Percentiles rank a stretch among this genome's conserved stretches.
These are phyloP conservation scores for Cotesia glomerata DNA, from an alignment of 1,140 invertebrate species.

Conservation along the genomic window DNA sequence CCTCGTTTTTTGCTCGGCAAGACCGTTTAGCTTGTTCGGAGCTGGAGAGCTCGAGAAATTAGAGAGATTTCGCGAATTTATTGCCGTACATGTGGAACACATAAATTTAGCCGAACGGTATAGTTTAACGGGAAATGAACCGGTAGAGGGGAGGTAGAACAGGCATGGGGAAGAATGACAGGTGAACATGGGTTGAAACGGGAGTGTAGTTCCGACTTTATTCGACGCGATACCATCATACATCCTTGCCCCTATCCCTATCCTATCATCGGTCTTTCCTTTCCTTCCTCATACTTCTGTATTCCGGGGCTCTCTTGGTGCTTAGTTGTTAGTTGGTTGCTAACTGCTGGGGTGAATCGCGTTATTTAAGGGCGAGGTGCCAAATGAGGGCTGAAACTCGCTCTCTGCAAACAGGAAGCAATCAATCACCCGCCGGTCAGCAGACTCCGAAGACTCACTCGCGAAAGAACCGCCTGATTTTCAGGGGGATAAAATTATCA, in stretches of 20 bases:
- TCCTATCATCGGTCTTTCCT: neutral
- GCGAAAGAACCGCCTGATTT: no score
- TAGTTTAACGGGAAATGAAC: conserved; percentile 2
- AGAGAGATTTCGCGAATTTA: conserved; percentile 19
- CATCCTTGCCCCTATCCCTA: neutral
- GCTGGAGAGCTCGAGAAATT: no score
- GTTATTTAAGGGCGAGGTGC: no score
- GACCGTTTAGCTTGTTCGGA: neutral
- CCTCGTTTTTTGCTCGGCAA: neutral
- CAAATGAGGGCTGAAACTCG: no score
- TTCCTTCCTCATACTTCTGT: neutral
- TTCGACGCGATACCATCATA: neutral
- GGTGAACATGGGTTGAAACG: neutral
- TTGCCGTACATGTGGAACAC: conserved; percentile 18
- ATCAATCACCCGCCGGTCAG: no score
- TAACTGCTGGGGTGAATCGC: no score
- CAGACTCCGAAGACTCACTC: no score
- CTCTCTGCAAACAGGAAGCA: no score
- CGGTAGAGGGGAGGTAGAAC: neutral
- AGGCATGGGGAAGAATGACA: neutral
- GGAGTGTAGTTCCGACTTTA: conserved; percentile 1
- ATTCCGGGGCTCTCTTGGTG: no score
- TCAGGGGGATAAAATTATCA: no score
- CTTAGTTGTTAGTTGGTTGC: no score
- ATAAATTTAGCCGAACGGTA: conserved; percentile 23